Evolutionary conservation across 1,140 invertebrate genomes (phyloP), one percentile per base, ranked within the genome.

Genomic region (Saccostrea cuccullata): DNA sequence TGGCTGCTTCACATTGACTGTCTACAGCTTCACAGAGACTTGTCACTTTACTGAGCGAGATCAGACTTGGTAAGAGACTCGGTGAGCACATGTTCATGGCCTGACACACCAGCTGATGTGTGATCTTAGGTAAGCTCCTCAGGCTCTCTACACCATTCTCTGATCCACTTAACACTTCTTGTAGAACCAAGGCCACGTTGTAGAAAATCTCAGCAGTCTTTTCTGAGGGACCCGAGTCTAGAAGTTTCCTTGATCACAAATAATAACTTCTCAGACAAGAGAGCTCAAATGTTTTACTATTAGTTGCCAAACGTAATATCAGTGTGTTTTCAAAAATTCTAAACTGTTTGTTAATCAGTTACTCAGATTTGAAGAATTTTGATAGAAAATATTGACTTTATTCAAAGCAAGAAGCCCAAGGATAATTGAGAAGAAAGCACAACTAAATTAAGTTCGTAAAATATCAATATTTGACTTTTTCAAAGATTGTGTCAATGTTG

Each of bases 1-100:
- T 77, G 26, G 70, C 89, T 40, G 90, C 88, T 86, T 93, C 92
- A 92, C 93, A 93, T 83, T 93, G 92, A 40, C 87, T 85, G 85
- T 90, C 89, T 5, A 92, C 87, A 64, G 84, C 67, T 70, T 87
- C 64, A 60, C 87, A 87, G 55, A 92, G 88, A 23, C 87, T 87
- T 8, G 90, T 86, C 4, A 85, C 82, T 88, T 91, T 91, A 82
- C 88, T 87, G 15, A 93, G 87, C 86, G 93, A 91, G 84, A 93
- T 77, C 84, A 90, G 93, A n/a, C 90, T 77, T 23, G 67, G 82
- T 20, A 55, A 84, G 56, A 83, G 55, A 92, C 91, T 89, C 90
- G 91, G 85, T 64, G 86, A 77, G 86, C 93, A 93, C 17, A 91
- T 77, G 20, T 89, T 90, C 4, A 92, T n/a, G 60, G 93, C 92